Evolutionary conservation across 1,140 invertebrate species (phyloP).

Genomic region (Hylyphantes graminicola): DNA sequence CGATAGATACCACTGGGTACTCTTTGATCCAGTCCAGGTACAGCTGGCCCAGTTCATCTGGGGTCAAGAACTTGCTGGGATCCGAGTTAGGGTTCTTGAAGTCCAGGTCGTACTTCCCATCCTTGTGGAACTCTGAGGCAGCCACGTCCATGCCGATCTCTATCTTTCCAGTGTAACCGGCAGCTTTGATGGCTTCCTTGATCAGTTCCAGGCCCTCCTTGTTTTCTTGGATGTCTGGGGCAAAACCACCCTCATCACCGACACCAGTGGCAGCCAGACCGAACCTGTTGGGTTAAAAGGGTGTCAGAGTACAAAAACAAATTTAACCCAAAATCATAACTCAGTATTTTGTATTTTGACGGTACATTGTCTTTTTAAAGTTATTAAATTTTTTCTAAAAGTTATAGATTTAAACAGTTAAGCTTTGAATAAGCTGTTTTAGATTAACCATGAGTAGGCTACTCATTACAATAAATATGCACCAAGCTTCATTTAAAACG

Average conservation of each 20-base stretch:
- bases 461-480: no score
- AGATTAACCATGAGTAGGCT: no score
- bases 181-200: conserved; percentile 77
- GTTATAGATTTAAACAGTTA: no score
- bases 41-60: conserved; percentile 84
- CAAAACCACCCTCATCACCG: conserved; percentile 99
- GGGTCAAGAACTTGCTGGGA: conserved; percentile 68
- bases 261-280: conserved; percentile 94
- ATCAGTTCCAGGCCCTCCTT: conserved; percentile 91
- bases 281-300: conserved; percentile 75
- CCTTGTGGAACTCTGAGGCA: conserved; percentile 92
- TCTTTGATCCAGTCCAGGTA: conserved; percentile 93
- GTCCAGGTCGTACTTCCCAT: conserved; percentile 94
- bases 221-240: conserved; percentile 97
- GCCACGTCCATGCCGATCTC: conserved; percentile 99
- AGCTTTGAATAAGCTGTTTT: no score
- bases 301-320: no score
- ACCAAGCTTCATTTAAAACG: no score
- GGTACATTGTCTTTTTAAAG: no score
- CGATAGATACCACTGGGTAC: conserved; percentile 97
- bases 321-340: no score
- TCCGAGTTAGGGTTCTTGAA: conserved; percentile 96
- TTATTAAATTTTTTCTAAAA: no score
- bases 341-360: no score
- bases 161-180: conserved; percentile 92